Conservation (phyloP, 2,888 invertebrate genomes). For the Habroteleia sp. region DNA sequence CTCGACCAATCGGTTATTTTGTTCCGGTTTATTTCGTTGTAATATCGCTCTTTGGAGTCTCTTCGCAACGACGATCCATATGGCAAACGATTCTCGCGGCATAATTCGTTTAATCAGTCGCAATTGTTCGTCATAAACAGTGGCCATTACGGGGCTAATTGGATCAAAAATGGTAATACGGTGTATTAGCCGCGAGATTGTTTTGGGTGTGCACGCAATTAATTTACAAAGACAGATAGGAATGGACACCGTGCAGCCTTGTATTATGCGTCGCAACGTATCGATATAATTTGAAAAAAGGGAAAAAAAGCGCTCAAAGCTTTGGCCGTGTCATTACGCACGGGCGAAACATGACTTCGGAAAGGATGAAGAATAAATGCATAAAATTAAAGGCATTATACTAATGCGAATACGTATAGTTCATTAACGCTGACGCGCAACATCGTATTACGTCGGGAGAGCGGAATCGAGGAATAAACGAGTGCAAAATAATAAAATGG, state of each 20-base stretch:
- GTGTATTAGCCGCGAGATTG: conserved; percentile 17
- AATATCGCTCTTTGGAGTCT: no score
- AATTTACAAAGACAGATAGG: conserved; percentile 24
- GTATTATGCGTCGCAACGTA: conserved; percentile 17
- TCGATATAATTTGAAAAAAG: conserved; percentile 24
- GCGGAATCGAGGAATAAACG: conserved; percentile 38
- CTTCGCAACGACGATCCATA: no score
- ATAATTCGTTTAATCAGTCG: conserved; percentile 7
- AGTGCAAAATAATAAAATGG: conserved; percentile 41
- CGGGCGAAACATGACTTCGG: conserved; percentile 22
- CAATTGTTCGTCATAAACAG: conserved; percentile 22
- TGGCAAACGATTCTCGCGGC: neutral
- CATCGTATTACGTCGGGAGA: conserved; percentile 8
- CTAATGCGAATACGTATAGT: conserved; percentile 48
- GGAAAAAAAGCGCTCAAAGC: conserved; percentile 2
- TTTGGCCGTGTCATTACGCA: conserved; percentile 35
- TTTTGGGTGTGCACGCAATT: conserved; percentile 8
- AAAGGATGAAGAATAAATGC: conserved; percentile 51
- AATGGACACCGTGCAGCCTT: conserved; percentile 20
- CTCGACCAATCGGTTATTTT: no score
- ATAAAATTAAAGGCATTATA: conserved; percentile 54
- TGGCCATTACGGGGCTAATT: conserved; percentile 7
- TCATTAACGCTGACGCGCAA: conserved; percentile 39
- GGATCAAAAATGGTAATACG: conserved; percentile 18
- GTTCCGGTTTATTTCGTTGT: neutral